Percentiles rank a stretch among this genome's conserved stretches.
phyloP scores from a whole-genome alignment of 35 echinoderm and acorn worm species.

The Anneissia japonica region DNA sequence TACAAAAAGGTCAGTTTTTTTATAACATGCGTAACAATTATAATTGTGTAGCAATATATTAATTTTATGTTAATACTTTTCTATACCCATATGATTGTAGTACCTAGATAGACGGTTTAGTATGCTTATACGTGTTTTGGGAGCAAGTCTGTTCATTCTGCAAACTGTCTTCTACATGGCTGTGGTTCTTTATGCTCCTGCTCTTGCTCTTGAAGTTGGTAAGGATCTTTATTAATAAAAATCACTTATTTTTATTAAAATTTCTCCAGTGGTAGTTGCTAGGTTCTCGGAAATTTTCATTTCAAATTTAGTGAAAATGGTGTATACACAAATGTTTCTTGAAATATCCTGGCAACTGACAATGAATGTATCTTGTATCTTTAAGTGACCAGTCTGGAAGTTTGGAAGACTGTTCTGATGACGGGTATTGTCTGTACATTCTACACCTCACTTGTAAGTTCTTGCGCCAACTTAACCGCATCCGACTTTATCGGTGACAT shows the following conservation, averaged over 20 bases:
- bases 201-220: conserved; percentile 83
- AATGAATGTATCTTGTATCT: too few species aligned
- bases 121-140: conserved; percentile 55
- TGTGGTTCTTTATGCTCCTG: conserved; percentile 87
- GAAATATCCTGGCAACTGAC: too few species aligned
- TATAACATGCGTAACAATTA: too few species aligned
- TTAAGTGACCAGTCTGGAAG: conserved; percentile 55
- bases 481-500: too few species aligned
- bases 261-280: too few species aligned
- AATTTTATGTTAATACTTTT: too few species aligned
- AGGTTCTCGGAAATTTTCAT: too few species aligned
- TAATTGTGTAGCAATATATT: too few species aligned
- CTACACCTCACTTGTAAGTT: conserved; percentile 84
- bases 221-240: not conserved
- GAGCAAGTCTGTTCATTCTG: conserved; percentile 67
- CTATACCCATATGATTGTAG: too few species aligned
- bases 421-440: conserved; percentile 59
- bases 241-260: not conserved
- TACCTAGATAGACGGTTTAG: conserved; percentile 87
- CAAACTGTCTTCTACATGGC: conserved; percentile 86
- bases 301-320: too few species aligned
- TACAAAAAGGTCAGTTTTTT: too few species aligned
- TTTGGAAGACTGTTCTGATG: conserved; percentile 49
- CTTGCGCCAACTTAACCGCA: too few species aligned
- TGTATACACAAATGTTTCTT: not conserved